phyloP scores from a whole-genome alignment of 2,888 invertebrate species.

The Dilophus febrilis region DNA sequence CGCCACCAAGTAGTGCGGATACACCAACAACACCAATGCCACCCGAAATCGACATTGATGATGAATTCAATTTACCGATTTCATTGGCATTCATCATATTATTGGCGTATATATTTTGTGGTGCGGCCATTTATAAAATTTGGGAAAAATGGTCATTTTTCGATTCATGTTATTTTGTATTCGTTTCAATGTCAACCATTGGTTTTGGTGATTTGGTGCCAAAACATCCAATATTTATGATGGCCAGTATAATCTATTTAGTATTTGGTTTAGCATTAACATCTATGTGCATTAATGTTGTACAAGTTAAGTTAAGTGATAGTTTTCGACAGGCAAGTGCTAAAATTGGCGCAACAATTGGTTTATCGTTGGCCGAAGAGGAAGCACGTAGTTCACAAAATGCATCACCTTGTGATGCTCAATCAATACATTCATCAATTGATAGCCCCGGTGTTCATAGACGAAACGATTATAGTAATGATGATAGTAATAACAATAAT shows the following conservation, averaged over 20 bases:
- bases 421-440: slow-evolving; percentile 1
- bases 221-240: slow-evolving; percentile 70
- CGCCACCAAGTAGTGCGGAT: slow-evolving; percentile 26
- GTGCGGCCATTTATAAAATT: slow-evolving; percentile 59
- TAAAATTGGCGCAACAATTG: slow-evolving; percentile 72
- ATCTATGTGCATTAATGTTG: slow-evolving; percentile 94
- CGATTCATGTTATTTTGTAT: slow-evolving; percentile 91
- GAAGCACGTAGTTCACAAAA: slow-evolving; percentile 13
- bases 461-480: too few relatives aligned
- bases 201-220: slow-evolving; percentile 92
- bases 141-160: slow-evolving; percentile 83
- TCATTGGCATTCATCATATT: slow-evolving; percentile 73
- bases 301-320: slow-evolving; percentile 65
- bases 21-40: slow-evolving; percentile 63
- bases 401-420: slow-evolving; percentile 13
- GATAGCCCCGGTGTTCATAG: too few relatives aligned
- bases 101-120: slow-evolving; percentile 70
- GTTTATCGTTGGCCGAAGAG: slow-evolving; percentile 28
- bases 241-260: slow-evolving; percentile 81
- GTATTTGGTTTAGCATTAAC: slow-evolving; percentile 89
- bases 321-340: slow-evolving; percentile 71
- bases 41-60: slow-evolving; percentile 60
- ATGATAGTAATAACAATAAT: too few relatives aligned
- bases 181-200: slow-evolving; percentile 92
- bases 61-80: slow-evolving; percentile 89